A percentile compares a stretch with the other conserved stretches of the same genome.
phyloP scores from a whole-genome alignment of 2,113 vertebrate species.

The Cacatua alba region DNA sequence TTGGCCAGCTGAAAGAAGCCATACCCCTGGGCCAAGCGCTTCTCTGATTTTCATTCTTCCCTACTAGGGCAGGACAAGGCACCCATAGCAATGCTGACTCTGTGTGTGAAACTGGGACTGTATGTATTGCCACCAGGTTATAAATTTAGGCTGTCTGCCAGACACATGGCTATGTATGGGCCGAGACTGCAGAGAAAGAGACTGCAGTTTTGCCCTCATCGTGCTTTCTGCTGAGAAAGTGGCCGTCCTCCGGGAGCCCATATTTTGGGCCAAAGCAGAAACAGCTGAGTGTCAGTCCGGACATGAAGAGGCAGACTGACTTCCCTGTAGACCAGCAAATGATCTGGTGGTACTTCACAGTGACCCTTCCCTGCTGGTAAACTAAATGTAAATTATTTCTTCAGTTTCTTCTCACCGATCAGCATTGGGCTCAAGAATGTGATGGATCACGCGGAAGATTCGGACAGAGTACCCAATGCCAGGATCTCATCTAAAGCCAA shows the following conservation, averaged over 20 bases:
- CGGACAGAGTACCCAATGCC: neutral
- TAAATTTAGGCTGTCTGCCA: neutral
- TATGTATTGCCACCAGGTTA: neutral
- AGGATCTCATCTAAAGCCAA: fast-evolving
- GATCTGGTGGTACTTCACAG: neutral
- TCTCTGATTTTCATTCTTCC: neutral
- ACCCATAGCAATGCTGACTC: neutral
- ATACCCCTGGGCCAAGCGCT: neutral
- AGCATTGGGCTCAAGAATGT: neutral
- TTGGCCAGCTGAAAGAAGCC: neutral
- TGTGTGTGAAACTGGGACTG: neutral
- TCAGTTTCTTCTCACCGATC: neutral
- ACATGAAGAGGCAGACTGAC: neutral
- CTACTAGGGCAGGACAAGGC: neutral
- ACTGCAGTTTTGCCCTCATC: fast-evolving
- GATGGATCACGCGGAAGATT: fast-evolving
- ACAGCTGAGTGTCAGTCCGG: neutral
- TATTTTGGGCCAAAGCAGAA: neutral
- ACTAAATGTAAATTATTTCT: neutral
- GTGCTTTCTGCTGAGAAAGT: neutral
- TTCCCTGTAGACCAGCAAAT: neutral
- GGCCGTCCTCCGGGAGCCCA: neutral
- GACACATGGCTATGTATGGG: fast-evolving
- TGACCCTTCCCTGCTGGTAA: neutral
- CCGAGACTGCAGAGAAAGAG: neutral